Evolutionary conservation across 37 sponge, comb jelly and placozoan genomes (phyloP), one percentile per base, ranked within the genome.

Genomic region (Axinella damicornis): DNA sequence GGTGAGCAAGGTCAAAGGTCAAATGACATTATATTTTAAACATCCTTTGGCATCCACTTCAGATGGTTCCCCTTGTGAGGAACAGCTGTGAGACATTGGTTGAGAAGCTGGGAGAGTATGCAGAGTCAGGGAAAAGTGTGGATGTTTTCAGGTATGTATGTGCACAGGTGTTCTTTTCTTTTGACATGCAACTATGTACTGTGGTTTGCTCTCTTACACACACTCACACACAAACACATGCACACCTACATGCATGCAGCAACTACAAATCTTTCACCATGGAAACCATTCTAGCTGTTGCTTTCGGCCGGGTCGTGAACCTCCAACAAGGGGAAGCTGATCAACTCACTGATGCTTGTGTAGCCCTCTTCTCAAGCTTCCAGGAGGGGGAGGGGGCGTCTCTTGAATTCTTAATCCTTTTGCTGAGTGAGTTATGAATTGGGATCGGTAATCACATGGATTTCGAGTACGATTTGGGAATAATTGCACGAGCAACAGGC

Each of bases 281-380:
- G 78, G 89, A 88, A 72, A 72, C 84, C 4, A 73, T 88, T 25
- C n/a, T 88, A 61, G 89, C 83, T 30, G 67, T 72, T 24, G 89
- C 78, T 19, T 88, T 88, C 57, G 77, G 89, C 15, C 77, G 72
- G 1, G 52, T 77, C 27, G 74, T 82, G 52, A 31, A 59, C 25
- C 19, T 82, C 6, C 69, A 65, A 33, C 53, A 53, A 12, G 82
- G 89, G 30, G 33, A 76, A 14, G 76, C 39, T 57, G 77, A 89
- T 71, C 53, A 77, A 37, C 73, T 89, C 25, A 78, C 79, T 31
- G 63, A 63, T 13, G 65, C 79, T 53, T 76, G 73, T 25, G 74
- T 20, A 12, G n/a, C 12, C 12, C 11, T 64, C 11, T 64, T n/a
- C n/a, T n/a, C n/a, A n/a, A n/a, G n/a, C n/a, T n/a, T n/a, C n/a